Conservation (phyloP, 1,140 invertebrate species). For the Formica selysi region DNA sequence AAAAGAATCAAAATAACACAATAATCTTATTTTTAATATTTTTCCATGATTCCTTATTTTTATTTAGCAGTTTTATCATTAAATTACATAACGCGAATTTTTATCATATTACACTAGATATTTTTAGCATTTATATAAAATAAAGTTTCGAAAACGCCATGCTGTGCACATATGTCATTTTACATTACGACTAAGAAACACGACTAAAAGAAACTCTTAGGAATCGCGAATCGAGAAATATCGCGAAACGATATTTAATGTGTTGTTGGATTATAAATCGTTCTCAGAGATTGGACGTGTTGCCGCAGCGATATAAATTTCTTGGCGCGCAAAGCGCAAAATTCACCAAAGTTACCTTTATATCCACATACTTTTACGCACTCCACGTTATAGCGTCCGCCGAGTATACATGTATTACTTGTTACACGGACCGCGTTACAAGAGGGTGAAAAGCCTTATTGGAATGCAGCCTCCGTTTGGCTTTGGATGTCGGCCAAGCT, state of each 20-base stretch:
- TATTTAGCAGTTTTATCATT: not conserved
- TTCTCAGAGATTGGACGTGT: constrained; percentile 38
- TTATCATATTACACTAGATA: not conserved
- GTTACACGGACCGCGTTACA: constrained; percentile 9
- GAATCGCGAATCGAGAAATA: constrained; percentile 7
- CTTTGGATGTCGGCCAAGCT: constrained; percentile 75
- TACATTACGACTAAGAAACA: constrained; percentile 12
- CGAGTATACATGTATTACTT: constrained; percentile 44
- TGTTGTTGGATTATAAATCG: constrained; percentile 43
- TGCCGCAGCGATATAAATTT: constrained; percentile 52
- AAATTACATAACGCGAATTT: not conserved
- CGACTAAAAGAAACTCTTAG: too few relatives aligned
- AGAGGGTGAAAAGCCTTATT: constrained; percentile 49
- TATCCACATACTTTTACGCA: constrained; percentile 42
- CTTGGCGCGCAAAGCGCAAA: not conserved
- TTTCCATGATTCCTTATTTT: too few relatives aligned
- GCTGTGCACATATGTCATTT: not conserved
- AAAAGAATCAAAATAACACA: too few relatives aligned
- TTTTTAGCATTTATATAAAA: not conserved
- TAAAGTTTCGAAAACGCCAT: not conserved
- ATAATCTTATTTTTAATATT: too few relatives aligned
- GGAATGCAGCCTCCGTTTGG: constrained; percentile 65
- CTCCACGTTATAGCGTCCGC: not conserved
- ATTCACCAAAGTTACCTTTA: constrained; percentile 18
- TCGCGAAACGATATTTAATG: constrained; percentile 39